Base-by-base conservation (phyloP, 1,140 invertebrate species). In the Drosophila neocordata region DNA sequence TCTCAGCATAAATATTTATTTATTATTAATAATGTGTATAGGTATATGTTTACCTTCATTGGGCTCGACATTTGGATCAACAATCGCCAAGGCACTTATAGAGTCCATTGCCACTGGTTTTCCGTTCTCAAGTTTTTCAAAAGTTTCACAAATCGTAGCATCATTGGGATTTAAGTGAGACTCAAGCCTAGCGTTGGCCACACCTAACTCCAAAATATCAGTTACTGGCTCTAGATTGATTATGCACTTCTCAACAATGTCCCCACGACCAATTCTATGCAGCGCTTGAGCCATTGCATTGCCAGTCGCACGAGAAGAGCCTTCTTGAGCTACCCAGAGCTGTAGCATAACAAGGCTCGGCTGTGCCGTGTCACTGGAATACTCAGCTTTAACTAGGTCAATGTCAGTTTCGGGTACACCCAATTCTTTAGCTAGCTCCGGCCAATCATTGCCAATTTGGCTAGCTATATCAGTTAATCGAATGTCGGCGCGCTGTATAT, bases 391-490 rank as follows among this genome's bases (percentile, higher is more conserved):
- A 69, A 99, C 97, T 48, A 96, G 94, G 60, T 96, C 95, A 15
- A 98, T 95, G 79, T 98, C 96, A 31, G 95, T 95, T 34, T 97
- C 95, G 63, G 95, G 94, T 18, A 99, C 94, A 71, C 96, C 96
- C 59, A 99, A 92, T 90, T 97, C 95, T 65, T 94, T 93, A 0
- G 97, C 97, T 44, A 99, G 92, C 31, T 94, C 94, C 18, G 96
- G 95, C 98, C 98, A 99, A 92, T 99, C 98, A 59, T 95, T 95
- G 37, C 96, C 96, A 1, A 99, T 92, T 15, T 97, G 92, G 92
- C 97, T 97, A 51, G 97, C 97, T 81, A 99, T 97, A 79, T 99
- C 97, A 2, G 96, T 96, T 57, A 99, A 92, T 61, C 96, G 95
- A 55, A 97, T 92, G 80, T 92, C 92, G 5, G 70, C 75, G 18